A percentile compares a stretch with the other conserved stretches of the same genome.
Conservation (phyloP, 1,140 invertebrate genomes). For the Choristoneura fumiferana region DNA sequence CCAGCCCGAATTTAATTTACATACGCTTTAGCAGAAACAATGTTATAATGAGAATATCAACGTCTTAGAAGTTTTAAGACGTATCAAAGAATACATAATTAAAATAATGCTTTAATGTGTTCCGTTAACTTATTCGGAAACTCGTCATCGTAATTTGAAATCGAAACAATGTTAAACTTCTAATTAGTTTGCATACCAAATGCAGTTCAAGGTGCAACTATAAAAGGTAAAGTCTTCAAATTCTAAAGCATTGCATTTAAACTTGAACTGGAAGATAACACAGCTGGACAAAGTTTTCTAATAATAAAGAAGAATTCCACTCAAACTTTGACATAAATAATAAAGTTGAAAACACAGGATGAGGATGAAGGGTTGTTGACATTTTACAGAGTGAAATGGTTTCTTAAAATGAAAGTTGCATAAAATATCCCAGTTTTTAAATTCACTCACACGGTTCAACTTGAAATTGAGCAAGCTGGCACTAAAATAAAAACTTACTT, state of each 20-base stretch:
- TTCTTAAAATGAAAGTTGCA: conserved; percentile 3
- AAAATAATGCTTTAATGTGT: conserved; percentile 1
- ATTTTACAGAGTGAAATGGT: neutral
- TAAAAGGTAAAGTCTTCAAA: neutral
- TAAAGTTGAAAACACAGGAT: conserved; percentile 14
- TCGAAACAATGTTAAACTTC: neutral
- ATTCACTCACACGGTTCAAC: neutral
- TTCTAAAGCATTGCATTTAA: conserved; percentile 3
- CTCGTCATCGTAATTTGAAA: neutral
- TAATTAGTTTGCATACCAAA: neutral
- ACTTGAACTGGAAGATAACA: conserved; percentile 9
- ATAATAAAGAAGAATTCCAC: conserved; percentile 17
- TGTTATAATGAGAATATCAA: conserved; percentile 3
- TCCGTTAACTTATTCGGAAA: neutral
- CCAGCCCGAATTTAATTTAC: neutral
- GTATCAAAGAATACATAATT: neutral
- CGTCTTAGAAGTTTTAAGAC: neutral
- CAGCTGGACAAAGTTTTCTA: conserved; percentile 13
- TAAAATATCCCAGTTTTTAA: neutral
- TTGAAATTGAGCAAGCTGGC: neutral
- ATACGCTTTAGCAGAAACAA: conserved; percentile 1
- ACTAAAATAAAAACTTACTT: neutral
- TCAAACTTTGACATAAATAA: conserved; percentile 16
- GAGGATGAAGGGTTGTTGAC: conserved; percentile 11
- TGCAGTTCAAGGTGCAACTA: neutral